Evolutionary conservation across 2,888 invertebrate species (phyloP), one percentile per base, ranked within the genome.

Genomic region (Pseudeuparius sepicola): DNA sequence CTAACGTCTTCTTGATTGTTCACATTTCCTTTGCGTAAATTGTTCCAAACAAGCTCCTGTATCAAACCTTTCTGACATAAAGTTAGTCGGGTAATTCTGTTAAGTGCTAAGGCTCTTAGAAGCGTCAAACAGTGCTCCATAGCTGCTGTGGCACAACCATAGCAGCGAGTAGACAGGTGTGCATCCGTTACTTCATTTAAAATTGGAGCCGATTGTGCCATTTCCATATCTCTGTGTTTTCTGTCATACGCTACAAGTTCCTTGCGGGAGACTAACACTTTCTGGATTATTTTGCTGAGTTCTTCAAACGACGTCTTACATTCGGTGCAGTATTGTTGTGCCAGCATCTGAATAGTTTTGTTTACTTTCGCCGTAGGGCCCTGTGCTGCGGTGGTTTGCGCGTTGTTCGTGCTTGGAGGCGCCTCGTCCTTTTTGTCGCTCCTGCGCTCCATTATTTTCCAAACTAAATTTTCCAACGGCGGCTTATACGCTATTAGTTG

Each of bases 261-360:
- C 51, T 86, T 80, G 14, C 87, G 71, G 56, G 90, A 92, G 0
- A 94, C 92, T 44, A 92, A 67, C 13, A 94, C 92, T 57, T 87
- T 82, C 69, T 92, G 83, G 47, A 84, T 84, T 43, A 84, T 82
- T 63, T 84, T 84, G 54, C 83, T 92, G 2, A 97, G 71, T 56
- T 96, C 96, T 55, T 96, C 96, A 60, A 94, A 96, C 4, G 90
- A 85, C 4, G 82, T 80, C 59, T 89, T 89, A 57, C 93, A 94
- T 52, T 97, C 96, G 28, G 80, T 83, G 59, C 93, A 92, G 63
- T 96, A 96, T 56, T 89, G 87, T 60, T 92, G 90, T 2, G 94
- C 94, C 24, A 96, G 68, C 46, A 88, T 75, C 58, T 96, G 94
- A 50, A 96, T 94, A 31, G 88, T 85, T 57, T 85, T 79, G 63